Evolutionary conservation across 2,113 vertebrate species (phyloP).

Genomic region (Anas platyrhynchos): DNA sequence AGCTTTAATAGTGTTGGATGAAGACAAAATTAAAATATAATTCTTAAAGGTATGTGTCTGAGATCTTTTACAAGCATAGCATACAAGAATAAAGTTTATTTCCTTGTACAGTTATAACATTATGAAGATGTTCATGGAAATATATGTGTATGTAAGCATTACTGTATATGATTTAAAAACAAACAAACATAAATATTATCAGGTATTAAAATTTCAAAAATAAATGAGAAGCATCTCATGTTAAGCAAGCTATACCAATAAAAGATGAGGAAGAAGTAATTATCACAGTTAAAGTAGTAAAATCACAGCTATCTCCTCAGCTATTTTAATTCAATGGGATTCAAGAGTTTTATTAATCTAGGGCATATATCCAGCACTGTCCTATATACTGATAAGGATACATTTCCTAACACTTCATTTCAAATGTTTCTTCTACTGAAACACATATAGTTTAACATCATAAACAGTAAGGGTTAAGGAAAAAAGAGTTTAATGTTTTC

Average conservation of each 20-base stretch:
- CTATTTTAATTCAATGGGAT: constrained; percentile 22
- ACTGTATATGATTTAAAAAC: neutral
- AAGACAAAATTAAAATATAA: neutral
- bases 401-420: neutral
- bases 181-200: neutral
- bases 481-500: neutral
- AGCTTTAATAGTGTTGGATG: neutral
- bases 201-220: neutral
- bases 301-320: constrained; percentile 16
- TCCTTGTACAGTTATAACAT: neutral
- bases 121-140: neutral
- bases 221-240: neutral
- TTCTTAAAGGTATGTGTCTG: neutral
- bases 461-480: neutral
- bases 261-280: constrained; percentile 4
- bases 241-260: neutral
- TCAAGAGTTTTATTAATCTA: constrained; percentile 12
- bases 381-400: neutral
- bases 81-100: neutral
- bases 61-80: neutral
- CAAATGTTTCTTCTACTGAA: neutral
- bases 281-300: neutral
- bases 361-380: neutral
- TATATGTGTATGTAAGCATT: neutral
- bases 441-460: neutral